phyloP scores from a whole-genome alignment of 2,888 invertebrate genomes.

The Gerris lacustris region DNA sequence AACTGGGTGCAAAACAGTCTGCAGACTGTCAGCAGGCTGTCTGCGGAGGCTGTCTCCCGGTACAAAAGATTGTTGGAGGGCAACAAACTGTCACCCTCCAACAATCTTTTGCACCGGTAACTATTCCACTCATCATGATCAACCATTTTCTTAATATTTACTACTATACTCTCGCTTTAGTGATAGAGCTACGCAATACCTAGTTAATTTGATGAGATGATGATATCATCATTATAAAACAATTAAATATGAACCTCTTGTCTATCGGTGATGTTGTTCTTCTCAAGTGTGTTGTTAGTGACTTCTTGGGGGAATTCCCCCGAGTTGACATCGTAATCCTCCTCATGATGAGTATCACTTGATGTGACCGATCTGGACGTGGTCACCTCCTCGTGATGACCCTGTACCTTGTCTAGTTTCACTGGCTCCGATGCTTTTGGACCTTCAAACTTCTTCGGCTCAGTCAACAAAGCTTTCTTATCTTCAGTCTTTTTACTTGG shows the following conservation, averaged over 20 bases:
- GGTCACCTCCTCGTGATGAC: neutral
- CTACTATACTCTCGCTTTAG: too few species aligned
- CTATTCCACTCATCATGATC: too few species aligned
- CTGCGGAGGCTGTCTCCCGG: too few species aligned
- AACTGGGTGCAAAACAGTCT: too few species aligned
- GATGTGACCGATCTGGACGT: neutral
- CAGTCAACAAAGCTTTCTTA: neutral
- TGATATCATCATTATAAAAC: too few species aligned
- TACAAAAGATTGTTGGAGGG: too few species aligned
- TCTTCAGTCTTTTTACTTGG: neutral
- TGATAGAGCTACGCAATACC: too few species aligned
- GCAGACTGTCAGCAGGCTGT: too few species aligned
- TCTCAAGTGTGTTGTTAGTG: slow-evolving; percentile 38
- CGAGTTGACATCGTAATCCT: neutral
- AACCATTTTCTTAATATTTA: too few species aligned
- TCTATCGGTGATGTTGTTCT: slow-evolving; percentile 39
- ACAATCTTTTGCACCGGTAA: too few species aligned
- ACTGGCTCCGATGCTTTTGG: slow-evolving; percentile 8
- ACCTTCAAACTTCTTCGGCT: neutral
- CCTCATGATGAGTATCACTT: neutral
- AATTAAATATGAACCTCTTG: neutral
- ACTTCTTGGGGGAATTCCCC: slow-evolving; percentile 32
- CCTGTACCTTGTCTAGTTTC: neutral
- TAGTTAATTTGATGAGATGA: too few species aligned
- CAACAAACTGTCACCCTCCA: too few species aligned